Evolutionary conservation across 2,113 vertebrate species (phyloP).

Genomic region (Lagopus leucura): DNA sequence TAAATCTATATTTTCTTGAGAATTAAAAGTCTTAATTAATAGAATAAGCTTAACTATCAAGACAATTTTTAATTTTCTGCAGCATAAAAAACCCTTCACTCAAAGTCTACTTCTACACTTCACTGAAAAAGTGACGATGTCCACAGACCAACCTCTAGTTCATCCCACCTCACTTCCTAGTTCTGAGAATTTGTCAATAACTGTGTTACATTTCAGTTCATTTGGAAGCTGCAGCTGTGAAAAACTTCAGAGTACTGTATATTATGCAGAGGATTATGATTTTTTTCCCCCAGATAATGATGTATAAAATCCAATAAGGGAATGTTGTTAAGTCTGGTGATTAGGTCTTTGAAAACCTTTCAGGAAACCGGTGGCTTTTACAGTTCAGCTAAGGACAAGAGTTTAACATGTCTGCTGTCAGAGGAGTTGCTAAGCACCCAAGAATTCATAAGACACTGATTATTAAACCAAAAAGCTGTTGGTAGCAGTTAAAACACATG

Average conservation of each 20-base stretch:
- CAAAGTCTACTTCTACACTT: neutral
- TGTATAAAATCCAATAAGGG: neutral
- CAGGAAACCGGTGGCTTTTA: neutral
- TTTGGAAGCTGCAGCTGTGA: neutral
- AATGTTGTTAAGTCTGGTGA: neutral
- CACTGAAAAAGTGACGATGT: neutral
- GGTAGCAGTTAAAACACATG: neutral
- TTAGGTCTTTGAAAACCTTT: neutral
- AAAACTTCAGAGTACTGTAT: neutral
- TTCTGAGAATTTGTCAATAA: neutral
- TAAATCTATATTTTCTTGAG: neutral
- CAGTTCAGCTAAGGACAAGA: neutral
- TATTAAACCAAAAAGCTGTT: neutral
- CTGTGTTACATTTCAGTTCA: neutral
- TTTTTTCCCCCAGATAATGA: neutral
- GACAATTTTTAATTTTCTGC: neutral
- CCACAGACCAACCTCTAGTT: neutral
- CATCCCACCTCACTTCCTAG: neutral
- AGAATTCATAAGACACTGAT: neutral
- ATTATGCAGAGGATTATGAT: neutral
- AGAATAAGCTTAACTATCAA: neutral
- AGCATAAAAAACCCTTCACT: neutral
- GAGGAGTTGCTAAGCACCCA: neutral
- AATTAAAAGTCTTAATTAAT: neutral
- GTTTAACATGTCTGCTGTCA: neutral